Conservation (phyloP, 2,888 invertebrate species). For the Prenolepis imparis region DNA sequence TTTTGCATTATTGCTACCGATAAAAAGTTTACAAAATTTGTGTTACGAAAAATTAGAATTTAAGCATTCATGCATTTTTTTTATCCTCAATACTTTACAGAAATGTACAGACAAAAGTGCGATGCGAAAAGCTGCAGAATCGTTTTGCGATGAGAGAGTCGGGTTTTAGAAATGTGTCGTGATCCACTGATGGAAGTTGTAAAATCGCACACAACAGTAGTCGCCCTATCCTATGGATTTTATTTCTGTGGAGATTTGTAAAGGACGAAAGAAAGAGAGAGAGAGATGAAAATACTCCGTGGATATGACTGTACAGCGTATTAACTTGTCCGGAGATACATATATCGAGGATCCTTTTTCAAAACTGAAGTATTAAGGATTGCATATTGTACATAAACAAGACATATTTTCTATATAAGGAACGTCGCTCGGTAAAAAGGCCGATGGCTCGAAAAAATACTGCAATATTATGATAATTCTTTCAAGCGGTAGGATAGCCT, state of each 20-base stretch:
- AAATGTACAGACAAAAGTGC: conserved; percentile 26
- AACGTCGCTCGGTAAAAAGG: conserved; percentile 83
- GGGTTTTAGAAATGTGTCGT: conserved; percentile 4
- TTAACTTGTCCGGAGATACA: conserved; percentile 83
- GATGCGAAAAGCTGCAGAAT: conserved; percentile 38
- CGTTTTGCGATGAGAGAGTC: conserved; percentile 28
- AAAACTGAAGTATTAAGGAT: conserved; percentile 83
- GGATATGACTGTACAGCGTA: conserved; percentile 85
- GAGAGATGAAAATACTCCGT: conserved; percentile 79
- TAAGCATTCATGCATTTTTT: conserved; percentile 33
- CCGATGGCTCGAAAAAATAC: conserved; percentile 85
- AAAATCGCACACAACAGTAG: conserved; percentile 56
- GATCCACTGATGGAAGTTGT: conserved; percentile 44
- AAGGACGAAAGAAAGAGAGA: conserved; percentile 29
- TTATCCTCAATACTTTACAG: conserved; percentile 24
- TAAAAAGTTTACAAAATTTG: conserved; percentile 12
- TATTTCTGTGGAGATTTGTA: conserved; percentile 64
- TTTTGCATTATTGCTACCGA: conserved; percentile 17
- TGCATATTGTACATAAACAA: conserved; percentile 86
- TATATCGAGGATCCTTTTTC: conserved; percentile 82
- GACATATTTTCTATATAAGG: conserved; percentile 86
- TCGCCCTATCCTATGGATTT: conserved; percentile 73
- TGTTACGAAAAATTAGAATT: conserved; percentile 27
- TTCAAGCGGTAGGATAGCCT: conserved; percentile 86
- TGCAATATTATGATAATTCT: conserved; percentile 86